Conservation (phyloP, 2,797 vertebrate species). For the Heliangelus exortis region DNA sequence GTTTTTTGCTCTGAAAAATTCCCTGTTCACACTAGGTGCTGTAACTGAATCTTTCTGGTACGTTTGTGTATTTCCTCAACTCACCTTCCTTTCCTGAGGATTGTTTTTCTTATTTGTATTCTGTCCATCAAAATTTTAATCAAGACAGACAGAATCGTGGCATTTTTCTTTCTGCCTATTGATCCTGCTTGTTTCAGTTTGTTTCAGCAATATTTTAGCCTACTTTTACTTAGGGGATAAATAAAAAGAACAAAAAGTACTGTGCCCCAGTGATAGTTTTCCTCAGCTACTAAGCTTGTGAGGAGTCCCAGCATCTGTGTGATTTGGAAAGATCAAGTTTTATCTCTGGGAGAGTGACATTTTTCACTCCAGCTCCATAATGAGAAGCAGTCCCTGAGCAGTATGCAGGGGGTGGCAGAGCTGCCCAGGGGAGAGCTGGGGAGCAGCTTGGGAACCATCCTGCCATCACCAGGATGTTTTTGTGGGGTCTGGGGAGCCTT, state of each 20-base stretch:
- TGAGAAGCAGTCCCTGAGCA: not conserved
- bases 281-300: not conserved
- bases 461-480: not conserved
- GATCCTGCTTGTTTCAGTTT: not conserved
- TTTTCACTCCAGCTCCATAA: not conserved
- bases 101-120: not conserved
- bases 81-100: not conserved
- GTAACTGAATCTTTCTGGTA: not conserved
- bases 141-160: not conserved
- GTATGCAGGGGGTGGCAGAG: not conserved
- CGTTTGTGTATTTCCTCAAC: not conserved
- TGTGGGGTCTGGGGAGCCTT: not conserved
- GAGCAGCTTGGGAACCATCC: not conserved
- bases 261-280: not conserved
- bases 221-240: not conserved
- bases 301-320: not conserved
- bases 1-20: not conserved
- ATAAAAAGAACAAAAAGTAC: not conserved
- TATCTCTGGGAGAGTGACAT: not conserved
- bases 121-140: not conserved
- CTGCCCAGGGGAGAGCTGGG: not conserved
- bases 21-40: not conserved
- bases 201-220: not conserved
- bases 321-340: conserved; percentile 5
- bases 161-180: not conserved